phyloP scores from a whole-genome alignment of 37 sponge, comb jelly and placozoan species.

The Dysidea cf. avara region DNA sequence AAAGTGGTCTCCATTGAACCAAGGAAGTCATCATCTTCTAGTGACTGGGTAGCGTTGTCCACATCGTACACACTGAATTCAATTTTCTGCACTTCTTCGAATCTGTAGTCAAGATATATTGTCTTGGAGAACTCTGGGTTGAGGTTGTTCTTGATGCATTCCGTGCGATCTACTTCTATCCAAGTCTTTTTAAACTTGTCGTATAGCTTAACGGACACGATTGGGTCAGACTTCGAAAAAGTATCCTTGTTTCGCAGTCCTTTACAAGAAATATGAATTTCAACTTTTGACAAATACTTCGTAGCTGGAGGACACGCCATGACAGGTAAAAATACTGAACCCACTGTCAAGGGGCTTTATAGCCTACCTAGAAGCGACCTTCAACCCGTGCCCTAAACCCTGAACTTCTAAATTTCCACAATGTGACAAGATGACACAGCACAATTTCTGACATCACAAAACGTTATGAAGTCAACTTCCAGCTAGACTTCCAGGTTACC shows the following conservation, averaged over 20 bases:
- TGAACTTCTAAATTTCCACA: too few relatives aligned
- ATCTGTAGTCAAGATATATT: conserved; percentile 43
- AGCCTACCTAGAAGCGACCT: too few relatives aligned
- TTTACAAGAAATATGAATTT: conserved; percentile 60
- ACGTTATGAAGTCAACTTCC: too few relatives aligned
- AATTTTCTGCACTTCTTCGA: conserved; percentile 67
- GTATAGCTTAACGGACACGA: conserved; percentile 35
- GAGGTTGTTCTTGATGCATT: conserved; percentile 66
- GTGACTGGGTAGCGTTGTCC: conserved; percentile 47
- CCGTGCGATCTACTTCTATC: conserved; percentile 73
- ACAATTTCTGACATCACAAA: too few relatives aligned
- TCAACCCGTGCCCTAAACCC: too few relatives aligned
- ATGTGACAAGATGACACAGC: too few relatives aligned
- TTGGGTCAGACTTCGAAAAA: conserved; percentile 77
- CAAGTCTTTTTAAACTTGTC: neutral
- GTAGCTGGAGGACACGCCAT: too few relatives aligned
- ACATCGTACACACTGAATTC: conserved; percentile 61
- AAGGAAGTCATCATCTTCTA: conserved; percentile 66
- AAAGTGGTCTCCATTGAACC: conserved; percentile 50
- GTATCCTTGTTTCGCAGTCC: conserved; percentile 56
- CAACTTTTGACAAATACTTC: conserved; percentile 34
- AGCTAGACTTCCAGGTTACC: too few relatives aligned
- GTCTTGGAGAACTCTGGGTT: conserved; percentile 55
- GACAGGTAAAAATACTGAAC: too few relatives aligned
- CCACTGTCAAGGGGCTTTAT: too few relatives aligned